Evolutionary conservation across 1,140 invertebrate species (phyloP), one percentile per base, ranked within the genome.

Genomic region (Choristoneura fumiferana): DNA sequence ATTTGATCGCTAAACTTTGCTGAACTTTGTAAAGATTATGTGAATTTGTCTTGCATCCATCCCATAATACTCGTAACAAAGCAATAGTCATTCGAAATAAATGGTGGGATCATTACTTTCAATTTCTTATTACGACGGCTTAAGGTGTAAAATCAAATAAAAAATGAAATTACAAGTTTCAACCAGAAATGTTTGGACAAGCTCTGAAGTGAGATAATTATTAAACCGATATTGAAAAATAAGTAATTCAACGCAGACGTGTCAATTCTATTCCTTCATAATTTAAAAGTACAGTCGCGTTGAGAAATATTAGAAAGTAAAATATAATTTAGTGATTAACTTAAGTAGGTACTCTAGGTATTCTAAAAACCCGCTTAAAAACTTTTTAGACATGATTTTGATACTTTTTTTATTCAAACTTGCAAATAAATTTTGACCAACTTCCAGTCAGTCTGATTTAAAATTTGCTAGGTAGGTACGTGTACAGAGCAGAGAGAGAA

Each of bases 161-260:
- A 10, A 29, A 8, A 1, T 1, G 17, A 10, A 4, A 29, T 0
- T n/a, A 49, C 43, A 29, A 29, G 6, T 29, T 29, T 57, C 58
- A 66, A 53, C 54, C 17, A 15, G 36, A 12, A 63, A 57, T 66
- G 40, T 64, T 69, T 65, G 57, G 57, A 69, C 62, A 62, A 65
- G 57, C 29, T 29, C 35, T 33, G 40, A 39, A 22, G 59, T 58
- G 45, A 59, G 55, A 49, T 60, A 69, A 69, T 65, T 64, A 69
- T 22, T 33, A 22, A n/a, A 49, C 43, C n/a, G 43, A 49, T 63
- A 65, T 57, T 62, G 60, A 65, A 64, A 69, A 58, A 62, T 69
- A 62, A 63, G 45, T 63, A 62, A 63, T 39, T 61, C 58, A 67
- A 62, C 29, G 54, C n/a, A 15, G 45, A 63, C 49, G 58, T 64